Base-by-base conservation (phyloP, 2,113 vertebrate species). In the Steatornis caripensis region DNA sequence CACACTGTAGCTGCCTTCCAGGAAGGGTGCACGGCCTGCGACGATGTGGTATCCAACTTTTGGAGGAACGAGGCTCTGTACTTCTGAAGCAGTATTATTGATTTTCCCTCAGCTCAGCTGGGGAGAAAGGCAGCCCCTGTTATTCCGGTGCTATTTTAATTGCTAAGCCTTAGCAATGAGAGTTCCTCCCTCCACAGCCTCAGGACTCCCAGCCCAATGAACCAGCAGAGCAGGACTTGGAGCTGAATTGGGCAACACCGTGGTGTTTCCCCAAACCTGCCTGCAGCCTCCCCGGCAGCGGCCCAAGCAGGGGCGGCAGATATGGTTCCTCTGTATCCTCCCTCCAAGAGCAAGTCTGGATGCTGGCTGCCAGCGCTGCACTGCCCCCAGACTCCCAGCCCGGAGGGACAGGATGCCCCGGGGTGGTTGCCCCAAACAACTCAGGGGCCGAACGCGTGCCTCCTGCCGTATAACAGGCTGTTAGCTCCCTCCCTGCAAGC, bases 331-430 rank as follows among this genome's bases (percentile, higher is more conserved):
- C n/a, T 6, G 14, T 6, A 39, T 12, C 37, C 37, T 58, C 57
- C 41, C 55, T 79, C 57, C 5, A 1, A 57, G 11, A 21, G 26
- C 6, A 71, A 24, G 46, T 13, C 26, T 69, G 46, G 71, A 22
- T 18, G 46, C 13, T 0, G 0, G 68, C 69, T 81, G 68, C 53
- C 60, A 68, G 36, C 2, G 0, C 75, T 1, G 1, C 49, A 5
- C 29, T 1, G 1, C 29, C 36, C 49, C n/a, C 45, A 68, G 24
- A 32, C 43, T 32, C 45, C 41, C 3, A 3, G 66, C 39, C 66
- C 24, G 9, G 30, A 43, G 46, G 74, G 37, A 36, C 32, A 49
- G 16, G 41, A 1, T 57, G 32, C 51, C 69, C 46, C 4, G 4
- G 55, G 26, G 37, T 0, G 2, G 24, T 36, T 41, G 60, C 5